A percentile compares a stretch with the other conserved stretches of the same genome.
These are phyloP conservation scores for Phocides pigmalion DNA, from an alignment of 1,140 invertebrate species.

Conservation along the genomic window DNA sequence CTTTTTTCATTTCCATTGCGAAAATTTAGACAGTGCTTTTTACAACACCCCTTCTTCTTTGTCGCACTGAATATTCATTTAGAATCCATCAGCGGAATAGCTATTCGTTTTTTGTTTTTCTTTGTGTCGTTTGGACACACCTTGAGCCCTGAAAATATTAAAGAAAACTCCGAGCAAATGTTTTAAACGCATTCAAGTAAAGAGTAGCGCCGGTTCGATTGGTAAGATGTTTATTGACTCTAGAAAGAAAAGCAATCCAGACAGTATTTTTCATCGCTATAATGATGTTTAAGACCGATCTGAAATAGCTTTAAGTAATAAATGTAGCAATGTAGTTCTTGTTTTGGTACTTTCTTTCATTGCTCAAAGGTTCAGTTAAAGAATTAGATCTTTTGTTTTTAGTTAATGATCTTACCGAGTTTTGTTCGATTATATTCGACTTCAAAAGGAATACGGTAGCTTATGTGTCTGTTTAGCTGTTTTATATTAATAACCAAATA, in stretches of 20 bases:
- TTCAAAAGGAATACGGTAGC: no score
- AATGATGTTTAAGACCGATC: not conserved
- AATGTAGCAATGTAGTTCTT: constrained; percentile 9
- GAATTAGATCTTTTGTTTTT: not conserved
- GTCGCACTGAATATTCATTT: constrained; percentile 79
- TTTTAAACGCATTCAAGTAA: constrained; percentile 31
- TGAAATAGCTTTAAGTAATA: constrained; percentile 1
- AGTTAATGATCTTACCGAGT: no score
- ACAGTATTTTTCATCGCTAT: constrained; percentile 14
- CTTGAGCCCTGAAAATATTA: constrained; percentile 53
- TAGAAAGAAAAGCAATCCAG: constrained; percentile 9
- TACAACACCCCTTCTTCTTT: constrained; percentile 73
- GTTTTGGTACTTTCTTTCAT: not conserved
- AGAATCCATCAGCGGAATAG: constrained; percentile 72
- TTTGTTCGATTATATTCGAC: no score
- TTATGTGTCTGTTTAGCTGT: no score
- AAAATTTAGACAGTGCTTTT: constrained; percentile 67
- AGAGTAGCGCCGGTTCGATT: not conserved
- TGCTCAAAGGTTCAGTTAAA: not conserved
- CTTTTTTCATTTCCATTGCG: constrained; percentile 55
- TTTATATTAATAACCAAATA: no score
- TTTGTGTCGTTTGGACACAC: constrained; percentile 54
- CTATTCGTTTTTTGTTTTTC: constrained; percentile 48
- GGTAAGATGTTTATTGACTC: constrained; percentile 24
- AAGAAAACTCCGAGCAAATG: constrained; percentile 38